Conservation (phyloP, 2,888 invertebrate genomes). For the Epiblema foenella region DNA sequence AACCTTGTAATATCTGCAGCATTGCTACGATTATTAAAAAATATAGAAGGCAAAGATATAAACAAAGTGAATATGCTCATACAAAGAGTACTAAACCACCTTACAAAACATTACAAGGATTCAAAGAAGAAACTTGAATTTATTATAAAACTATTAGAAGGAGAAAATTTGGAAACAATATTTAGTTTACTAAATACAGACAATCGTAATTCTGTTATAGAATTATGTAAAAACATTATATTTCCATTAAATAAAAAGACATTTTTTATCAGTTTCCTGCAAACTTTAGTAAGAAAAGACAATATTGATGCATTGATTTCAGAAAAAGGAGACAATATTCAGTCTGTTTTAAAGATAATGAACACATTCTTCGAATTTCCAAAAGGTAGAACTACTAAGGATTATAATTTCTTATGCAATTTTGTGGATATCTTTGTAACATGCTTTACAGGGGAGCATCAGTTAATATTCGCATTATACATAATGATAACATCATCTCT, state of each 20-base stretch:
- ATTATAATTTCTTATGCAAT: conserved; percentile 64
- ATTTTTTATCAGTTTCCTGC: conserved; percentile 68
- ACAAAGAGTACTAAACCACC: conserved; percentile 61
- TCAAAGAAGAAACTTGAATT: conserved; percentile 76
- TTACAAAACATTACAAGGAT: conserved; percentile 68
- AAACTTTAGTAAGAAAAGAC: conserved; percentile 72
- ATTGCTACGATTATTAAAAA: conserved; percentile 63
- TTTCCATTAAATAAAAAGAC: conserved; percentile 72
- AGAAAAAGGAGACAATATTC: conserved; percentile 77
- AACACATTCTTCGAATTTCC: conserved; percentile 70
- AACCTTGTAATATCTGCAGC: conserved; percentile 64
- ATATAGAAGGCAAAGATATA: conserved; percentile 46
- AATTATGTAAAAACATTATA: conserved; percentile 66
- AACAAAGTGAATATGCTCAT: conserved; percentile 44
- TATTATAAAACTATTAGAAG: conserved; percentile 66
- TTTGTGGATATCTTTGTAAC: conserved; percentile 73
- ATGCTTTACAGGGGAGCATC: conserved; percentile 69
- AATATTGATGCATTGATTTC: conserved; percentile 69
- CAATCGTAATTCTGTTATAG: conserved; percentile 57
- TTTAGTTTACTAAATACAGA: conserved; percentile 69
- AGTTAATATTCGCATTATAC: conserved; percentile 75
- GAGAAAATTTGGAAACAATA: conserved; percentile 69
- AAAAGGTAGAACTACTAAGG: conserved; percentile 59
- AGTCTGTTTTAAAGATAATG: conserved; percentile 77
- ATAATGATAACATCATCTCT: conserved; percentile 68